Conservation (phyloP, 1,140 invertebrate genomes). For the Caenorhabditis latens region DNA sequence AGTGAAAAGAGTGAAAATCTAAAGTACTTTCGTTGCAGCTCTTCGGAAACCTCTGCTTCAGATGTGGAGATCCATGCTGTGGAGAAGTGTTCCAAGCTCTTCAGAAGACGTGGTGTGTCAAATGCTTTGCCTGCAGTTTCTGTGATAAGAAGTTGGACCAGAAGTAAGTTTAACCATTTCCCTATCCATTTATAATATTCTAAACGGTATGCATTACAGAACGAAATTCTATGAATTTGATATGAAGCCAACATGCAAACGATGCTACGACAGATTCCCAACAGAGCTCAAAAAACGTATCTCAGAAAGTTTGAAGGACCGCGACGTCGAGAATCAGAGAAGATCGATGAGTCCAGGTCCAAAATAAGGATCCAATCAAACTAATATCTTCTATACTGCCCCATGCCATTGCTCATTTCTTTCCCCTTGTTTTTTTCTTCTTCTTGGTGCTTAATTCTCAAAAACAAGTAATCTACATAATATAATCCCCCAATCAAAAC, state of each 20-base stretch:
- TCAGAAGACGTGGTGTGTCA: conserved; percentile 99
- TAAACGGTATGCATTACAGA: conserved; percentile 75
- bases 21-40: conserved; percentile 81
- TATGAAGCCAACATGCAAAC: conserved; percentile 96
- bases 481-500: background rate
- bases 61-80: conserved; percentile 97
- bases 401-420: conserved; percentile 49
- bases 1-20: background rate
- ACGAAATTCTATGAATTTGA: conserved; percentile 99
- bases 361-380: background rate
- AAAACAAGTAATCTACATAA: background rate
- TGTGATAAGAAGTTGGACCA: conserved; percentile 98
- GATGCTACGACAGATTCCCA: conserved; percentile 97
- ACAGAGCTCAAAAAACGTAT: conserved; percentile 89
- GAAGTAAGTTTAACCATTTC: conserved; percentile 81
- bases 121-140: conserved; percentile 98
- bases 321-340: conserved; percentile 56
- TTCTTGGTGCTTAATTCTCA: conserved; percentile 10
- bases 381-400: background rate
- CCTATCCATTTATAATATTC: conserved; percentile 58
- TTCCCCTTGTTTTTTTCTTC: conserved; percentile 11
- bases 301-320: conserved; percentile 75
- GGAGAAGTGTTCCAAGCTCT: conserved; percentile 94
- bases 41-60: conserved; percentile 97
- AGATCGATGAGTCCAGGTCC: conserved; percentile 54